Conservation (phyloP, 2,888 invertebrate species). For the Drosophila hamatofila region DNA sequence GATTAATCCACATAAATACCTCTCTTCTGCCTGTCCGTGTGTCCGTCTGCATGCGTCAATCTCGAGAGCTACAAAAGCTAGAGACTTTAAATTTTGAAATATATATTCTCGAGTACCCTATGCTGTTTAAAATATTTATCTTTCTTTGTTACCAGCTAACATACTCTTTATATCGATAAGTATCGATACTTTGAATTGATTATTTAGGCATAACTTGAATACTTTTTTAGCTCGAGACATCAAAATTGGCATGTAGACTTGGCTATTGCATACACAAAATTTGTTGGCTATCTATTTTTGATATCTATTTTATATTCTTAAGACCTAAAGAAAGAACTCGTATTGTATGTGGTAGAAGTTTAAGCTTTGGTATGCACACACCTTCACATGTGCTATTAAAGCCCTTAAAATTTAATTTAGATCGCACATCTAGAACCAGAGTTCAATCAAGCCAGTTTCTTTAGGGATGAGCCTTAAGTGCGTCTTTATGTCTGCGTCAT, state of each 20-base stretch:
- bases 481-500: background rate
- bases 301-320: background rate
- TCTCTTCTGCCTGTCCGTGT: no score
- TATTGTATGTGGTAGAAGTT: background rate
- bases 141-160: rapidly evolving
- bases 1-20: no score
- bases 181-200: background rate
- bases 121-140: background rate
- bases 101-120: background rate
- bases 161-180: background rate
- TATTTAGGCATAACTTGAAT: background rate
- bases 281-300: background rate
- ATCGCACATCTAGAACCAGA: background rate
- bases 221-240: background rate
- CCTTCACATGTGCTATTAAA: no score
- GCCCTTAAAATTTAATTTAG: background rate
- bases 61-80: background rate
- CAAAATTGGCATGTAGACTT: background rate
- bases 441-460: background rate
- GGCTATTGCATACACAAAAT: background rate
- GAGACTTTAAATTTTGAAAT: background rate
- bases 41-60: background rate
- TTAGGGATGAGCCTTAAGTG: background rate
- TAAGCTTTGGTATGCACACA: background rate
- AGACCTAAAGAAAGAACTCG: no score